Evolutionary conservation across 2,888 invertebrate species (phyloP).

Genomic region (Xiphydria camelus): DNA sequence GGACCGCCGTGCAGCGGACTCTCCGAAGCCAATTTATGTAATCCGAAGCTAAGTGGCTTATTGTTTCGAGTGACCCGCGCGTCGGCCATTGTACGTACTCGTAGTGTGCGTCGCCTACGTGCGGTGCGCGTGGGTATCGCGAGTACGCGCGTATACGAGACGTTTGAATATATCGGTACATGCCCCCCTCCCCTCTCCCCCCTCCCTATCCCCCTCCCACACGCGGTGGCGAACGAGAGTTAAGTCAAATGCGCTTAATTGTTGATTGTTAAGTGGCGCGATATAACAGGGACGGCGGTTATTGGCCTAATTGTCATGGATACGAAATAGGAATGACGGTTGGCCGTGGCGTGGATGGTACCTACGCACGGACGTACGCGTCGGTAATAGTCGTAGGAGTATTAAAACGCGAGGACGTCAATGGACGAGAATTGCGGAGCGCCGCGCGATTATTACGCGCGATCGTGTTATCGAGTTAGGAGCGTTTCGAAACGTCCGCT

Average conservation of each 20-base stretch:
- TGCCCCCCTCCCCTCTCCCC: too few relatives aligned
- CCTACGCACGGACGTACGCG: too few relatives aligned
- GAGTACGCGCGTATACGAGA: background rate
- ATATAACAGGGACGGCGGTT: conserved; percentile 25
- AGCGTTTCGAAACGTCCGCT: too few relatives aligned
- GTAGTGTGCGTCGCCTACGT: background rate
- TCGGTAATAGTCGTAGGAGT: too few relatives aligned
- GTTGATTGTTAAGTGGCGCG: conserved; percentile 19
- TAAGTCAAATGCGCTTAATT: conserved; percentile 16
- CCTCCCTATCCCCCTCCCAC: too few relatives aligned
- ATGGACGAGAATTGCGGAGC: too few relatives aligned
- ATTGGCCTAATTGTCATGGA: conserved; percentile 14
- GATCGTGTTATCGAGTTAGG: too few relatives aligned
- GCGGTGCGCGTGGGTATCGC: background rate
- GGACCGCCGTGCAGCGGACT: background rate
- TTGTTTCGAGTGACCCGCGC: conserved; percentile 27
- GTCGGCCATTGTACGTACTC: conserved; percentile 1
- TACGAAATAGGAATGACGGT: too few relatives aligned
- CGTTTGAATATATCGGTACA: too few relatives aligned
- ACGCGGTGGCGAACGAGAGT: background rate
- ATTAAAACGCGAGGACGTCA: too few relatives aligned
- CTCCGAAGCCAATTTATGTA: conserved; percentile 30
- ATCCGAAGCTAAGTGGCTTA: conserved; percentile 35
- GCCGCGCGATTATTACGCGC: too few relatives aligned
- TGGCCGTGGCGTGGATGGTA: too few relatives aligned